These are phyloP conservation scores for Scaptodrosophila latifasciaeformis DNA, from an alignment of 2,888 invertebrate species.

Conservation along the genomic window DNA sequence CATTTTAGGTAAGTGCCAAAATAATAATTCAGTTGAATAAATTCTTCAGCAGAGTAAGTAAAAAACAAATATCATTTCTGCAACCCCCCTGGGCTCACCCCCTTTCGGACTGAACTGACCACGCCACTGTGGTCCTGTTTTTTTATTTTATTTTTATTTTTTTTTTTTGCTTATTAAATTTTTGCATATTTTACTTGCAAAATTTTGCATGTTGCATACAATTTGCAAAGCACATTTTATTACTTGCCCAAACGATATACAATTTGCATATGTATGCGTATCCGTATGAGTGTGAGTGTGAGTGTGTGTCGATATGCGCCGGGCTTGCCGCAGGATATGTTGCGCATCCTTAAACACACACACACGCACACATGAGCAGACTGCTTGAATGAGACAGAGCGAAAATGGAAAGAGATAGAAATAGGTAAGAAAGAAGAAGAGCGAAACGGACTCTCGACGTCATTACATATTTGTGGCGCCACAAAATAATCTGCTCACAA, in stretches of 20 bases:
- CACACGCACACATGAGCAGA: not conserved
- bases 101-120: not conserved
- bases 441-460: too few relatives aligned
- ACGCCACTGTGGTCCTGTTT: too few relatives aligned
- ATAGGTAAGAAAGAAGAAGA: conserved; percentile 2
- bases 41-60: conserved; percentile 30
- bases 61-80: not conserved
- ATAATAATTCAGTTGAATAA: too few relatives aligned
- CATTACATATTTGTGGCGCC: not conserved
- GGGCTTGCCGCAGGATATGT: conserved; percentile 61
- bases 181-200: conserved; percentile 35
- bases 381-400: not conserved
- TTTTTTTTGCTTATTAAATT: conserved; percentile 36
- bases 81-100: not conserved
- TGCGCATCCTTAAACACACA: conserved; percentile 58
- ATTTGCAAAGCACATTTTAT: conserved; percentile 55
- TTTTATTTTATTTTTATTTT: too few relatives aligned
- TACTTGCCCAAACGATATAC: conserved; percentile 20
- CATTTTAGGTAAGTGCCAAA: conserved; percentile 58
- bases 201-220: conserved; percentile 39
- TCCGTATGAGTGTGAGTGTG: not conserved
- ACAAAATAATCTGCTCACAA: conserved; percentile 41
- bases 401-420: not conserved
- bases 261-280: not conserved
- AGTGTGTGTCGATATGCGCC: conserved; percentile 27